Percentiles rank a stretch among this genome's conserved stretches.
Evolutionary conservation across 2,797 vertebrate species (phyloP).

Genomic region (Micromesistius poutassou): DNA sequence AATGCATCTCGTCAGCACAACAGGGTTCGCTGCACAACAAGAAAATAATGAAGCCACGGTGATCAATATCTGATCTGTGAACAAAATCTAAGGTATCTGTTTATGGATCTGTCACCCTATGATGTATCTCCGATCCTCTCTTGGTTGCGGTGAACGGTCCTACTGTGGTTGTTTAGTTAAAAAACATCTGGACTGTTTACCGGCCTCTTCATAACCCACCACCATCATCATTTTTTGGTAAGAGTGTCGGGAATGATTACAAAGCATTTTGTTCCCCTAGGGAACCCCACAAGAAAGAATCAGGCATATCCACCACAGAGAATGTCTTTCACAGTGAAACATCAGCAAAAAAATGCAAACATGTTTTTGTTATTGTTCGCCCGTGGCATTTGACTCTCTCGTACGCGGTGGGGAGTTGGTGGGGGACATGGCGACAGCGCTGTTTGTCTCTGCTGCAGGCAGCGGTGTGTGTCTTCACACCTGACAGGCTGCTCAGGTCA

Average conservation of each 20-base stretch:
- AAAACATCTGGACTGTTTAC: neutral
- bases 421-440: no score
- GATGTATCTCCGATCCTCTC: neutral
- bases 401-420: neutral
- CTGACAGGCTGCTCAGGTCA: conserved; percentile 41
- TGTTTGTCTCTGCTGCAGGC: no score
- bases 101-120: neutral
- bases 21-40: no score
- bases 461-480: neutral
- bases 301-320: neutral
- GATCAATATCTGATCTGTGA: neutral
- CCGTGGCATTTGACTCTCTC: neutral
- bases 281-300: neutral
- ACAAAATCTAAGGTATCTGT: neutral
- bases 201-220: neutral
- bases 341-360: neutral
- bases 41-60: neutral
- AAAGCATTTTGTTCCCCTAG: neutral
- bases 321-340: neutral
- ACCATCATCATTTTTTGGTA: neutral
- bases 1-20: neutral
- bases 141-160: neutral
- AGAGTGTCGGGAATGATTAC: neutral
- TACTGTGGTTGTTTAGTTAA: neutral
- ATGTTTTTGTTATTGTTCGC: neutral